Base-by-base conservation (phyloP, 2,113 vertebrate genomes). In the Sinocyclocheilus grahami region DNA sequence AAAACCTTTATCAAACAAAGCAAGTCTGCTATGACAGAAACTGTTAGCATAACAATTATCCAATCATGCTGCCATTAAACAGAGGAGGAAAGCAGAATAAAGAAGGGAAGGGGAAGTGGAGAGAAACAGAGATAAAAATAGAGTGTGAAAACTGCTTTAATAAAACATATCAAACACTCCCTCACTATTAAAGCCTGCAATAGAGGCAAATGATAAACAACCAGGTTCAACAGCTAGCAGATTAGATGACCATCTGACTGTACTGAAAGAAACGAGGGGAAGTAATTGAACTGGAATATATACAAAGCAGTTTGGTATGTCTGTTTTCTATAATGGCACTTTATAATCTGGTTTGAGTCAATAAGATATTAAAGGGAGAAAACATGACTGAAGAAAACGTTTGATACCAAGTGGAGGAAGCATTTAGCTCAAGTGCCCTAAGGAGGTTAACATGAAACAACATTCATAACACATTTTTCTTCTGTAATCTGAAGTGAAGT, bases 1-100 rank as follows among this genome's bases (percentile, higher is more conserved):
- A 16, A n/a, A 82, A 14, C 9, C 39, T 37, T 78, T 79, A 37
- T 81, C 58, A 81, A 69, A 78, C 76, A 78, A 82, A 30, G 13
- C 7, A 27, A 67, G 42, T 48, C 24, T 69, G n/a, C 62, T 51
- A 9, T 82, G 80, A 48, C 62, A 67, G 80, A 46, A 48, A 42
- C 12, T 27, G 42, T n/a, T 22, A 51, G 22, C 39, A 67, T 69
- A 69, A 51, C 42, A 82, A 51, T 82, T 82, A 82, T 51, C 62
- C 62, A 67, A 46, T 67, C 42, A 48, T 67, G 22, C n/a, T 65
- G n/a, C n/a, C 60, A 81, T 81, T 81, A 65, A 65, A 78, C 20
- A 48, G 39, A 6, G n/a, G 3, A 67, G n/a, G 13, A 16, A 46
- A 80, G 9, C 33, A n/a, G 2, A 39, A 62, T 39, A 42, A 3